A percentile compares a stretch with the other conserved stretches of the same genome.
Evolutionary conservation across 2,797 vertebrate species (phyloP).

Genomic region (Rhinoraja longicauda): DNA sequence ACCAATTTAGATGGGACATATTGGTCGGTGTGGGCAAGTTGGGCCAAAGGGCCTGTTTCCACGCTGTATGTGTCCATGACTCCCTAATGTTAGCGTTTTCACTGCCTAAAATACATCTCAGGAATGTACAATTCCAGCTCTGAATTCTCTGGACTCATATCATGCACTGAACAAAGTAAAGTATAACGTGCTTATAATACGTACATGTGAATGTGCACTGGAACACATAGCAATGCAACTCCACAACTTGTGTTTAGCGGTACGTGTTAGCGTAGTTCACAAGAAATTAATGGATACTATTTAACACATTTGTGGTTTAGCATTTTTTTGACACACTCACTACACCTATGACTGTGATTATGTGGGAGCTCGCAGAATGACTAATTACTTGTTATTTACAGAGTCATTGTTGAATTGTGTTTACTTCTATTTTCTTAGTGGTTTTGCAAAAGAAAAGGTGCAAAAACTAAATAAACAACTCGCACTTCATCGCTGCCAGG

Average conservation of each 20-base stretch:
- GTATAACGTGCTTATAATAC: no score
- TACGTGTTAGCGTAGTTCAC: not conserved
- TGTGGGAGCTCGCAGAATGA: slow-evolving; percentile 11
- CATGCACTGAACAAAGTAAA: not conserved
- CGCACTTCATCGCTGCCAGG: not conserved
- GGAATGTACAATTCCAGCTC: not conserved
- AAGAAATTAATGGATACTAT: slow-evolving; percentile 28
- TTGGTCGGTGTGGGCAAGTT: no score
- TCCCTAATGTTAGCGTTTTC: not conserved
- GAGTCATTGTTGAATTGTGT: slow-evolving; percentile 23
- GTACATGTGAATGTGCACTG: no score
- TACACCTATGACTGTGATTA: not conserved
- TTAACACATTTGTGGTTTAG: slow-evolving; percentile 35
- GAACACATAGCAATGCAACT: not conserved
- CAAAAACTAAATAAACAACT: slow-evolving; percentile 3
- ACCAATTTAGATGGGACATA: no score
- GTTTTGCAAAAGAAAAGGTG: not conserved
- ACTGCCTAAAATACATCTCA: not conserved
- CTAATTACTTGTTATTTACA: slow-evolving; percentile 18
- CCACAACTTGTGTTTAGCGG: not conserved
- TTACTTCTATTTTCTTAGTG: slow-evolving; percentile 14
- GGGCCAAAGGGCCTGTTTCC: no score
- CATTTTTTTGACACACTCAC: slow-evolving; percentile 27
- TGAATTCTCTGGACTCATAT: not conserved
- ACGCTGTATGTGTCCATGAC: no score